Conservation (phyloP, 2,113 vertebrate genomes). For the Aptenodytes patagonicus region DNA sequence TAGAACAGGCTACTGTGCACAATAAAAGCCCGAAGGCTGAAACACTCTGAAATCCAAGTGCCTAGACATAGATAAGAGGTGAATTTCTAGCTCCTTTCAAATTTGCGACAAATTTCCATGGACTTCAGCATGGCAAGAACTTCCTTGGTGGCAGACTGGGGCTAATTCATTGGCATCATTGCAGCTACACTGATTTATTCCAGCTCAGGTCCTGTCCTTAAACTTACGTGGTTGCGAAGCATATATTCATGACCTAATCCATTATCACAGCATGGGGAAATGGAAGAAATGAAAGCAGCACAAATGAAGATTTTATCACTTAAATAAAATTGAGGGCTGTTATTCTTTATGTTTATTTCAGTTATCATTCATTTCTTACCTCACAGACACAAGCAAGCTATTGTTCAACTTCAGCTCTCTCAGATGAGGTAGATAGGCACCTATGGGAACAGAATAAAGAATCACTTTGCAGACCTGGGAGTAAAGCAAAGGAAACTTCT, state of each 20-base stretch:
- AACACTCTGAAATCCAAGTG: background rate
- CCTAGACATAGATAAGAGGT: background rate
- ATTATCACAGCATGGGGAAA: background rate
- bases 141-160: background rate
- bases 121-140: background rate
- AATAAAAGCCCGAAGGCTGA: background rate
- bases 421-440: slow-evolving; percentile 86
- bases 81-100: background rate
- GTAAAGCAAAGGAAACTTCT: background rate
- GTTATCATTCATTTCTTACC: slow-evolving; percentile 75
- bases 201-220: background rate
- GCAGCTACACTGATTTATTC: background rate
- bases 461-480: background rate
- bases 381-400: slow-evolving; percentile 86
- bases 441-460: slow-evolving; percentile 64
- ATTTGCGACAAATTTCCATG: background rate
- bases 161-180: background rate
- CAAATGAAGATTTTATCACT: slow-evolving; percentile 6
- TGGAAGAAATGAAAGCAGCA: background rate
- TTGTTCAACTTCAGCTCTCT: slow-evolving; percentile 88
- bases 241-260: background rate
- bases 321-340: background rate
- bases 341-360: background rate
- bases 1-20: background rate
- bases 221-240: background rate